Evolutionary conservation across 2,888 invertebrate genomes (phyloP), one percentile per base, ranked within the genome.

Genomic region (Eupsilia transversa): DNA sequence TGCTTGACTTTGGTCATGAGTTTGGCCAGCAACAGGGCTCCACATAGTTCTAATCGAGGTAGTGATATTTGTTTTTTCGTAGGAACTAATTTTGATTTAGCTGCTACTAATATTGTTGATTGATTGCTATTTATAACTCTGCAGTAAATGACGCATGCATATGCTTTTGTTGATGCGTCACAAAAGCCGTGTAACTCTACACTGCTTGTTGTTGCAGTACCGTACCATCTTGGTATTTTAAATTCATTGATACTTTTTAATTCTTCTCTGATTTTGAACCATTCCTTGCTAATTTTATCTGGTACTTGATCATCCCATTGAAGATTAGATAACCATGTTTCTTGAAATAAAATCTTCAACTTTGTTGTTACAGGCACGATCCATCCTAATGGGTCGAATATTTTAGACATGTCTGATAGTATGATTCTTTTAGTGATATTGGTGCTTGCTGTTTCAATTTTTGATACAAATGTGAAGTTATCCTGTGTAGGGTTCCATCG

Each of bases 361-460:
- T 72, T 80, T 17, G 61, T 77, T 27, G 79, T 60, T 9, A 83
- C n/a, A 0, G 82, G 82, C 0, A 78, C 46, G 1, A 82, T 35
- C 79, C 77, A 84, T 1, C 80, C 85, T 30, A 83, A 65, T 1
- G 85, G 81, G 49, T 85, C 81, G 14, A 73, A 85, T 60, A 81
- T 27, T 63, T 78, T 85, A 0, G 81, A 72, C 46, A 63, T 63
- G 63, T 63, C 63, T 63, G 61, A 43, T 63, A 43, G 41, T 43
- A 63, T 63, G 43, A 43, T 60, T 56, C 27, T 30, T 56, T 56
- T 56, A 56, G 54, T 56, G 54, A 56, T 56, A 17, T 17, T 56
- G 5, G 27, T 17, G 27, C 27, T 56, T 30, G 54, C 4, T 56
- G 27, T 2, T 56, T 56, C 14, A 27, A 56, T 56, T 56, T 56